Evolutionary conservation across 2,888 invertebrate genomes (phyloP).

Genomic region (Octodonta nipae): DNA sequence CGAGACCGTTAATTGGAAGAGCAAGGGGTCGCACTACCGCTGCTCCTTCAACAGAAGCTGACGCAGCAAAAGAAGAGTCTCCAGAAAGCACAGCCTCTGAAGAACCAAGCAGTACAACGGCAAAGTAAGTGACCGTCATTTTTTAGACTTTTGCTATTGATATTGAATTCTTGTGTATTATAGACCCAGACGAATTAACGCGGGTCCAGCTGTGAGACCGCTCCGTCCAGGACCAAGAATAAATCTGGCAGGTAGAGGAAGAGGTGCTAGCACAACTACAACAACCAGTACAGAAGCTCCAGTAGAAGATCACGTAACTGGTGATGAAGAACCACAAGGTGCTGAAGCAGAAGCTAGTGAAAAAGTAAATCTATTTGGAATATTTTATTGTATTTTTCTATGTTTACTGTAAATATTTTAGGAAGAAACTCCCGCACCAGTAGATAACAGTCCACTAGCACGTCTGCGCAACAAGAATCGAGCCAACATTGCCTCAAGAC

Average conservation of each 20-base stretch:
- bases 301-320: conserved; percentile 27
- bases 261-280: conserved; percentile 34
- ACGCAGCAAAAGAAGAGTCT: conserved; percentile 10
- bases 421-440: conserved; percentile 26
- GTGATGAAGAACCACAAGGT: conserved; percentile 28
- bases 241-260: conserved; percentile 42
- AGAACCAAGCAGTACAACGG: conserved; percentile 20
- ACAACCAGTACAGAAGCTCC: conserved; percentile 39
- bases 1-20: conserved; percentile 37
- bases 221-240: conserved; percentile 54
- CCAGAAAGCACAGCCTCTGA: conserved; percentile 11
- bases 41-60: conserved; percentile 24
- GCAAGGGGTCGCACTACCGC: conserved; percentile 27
- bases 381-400: neutral
- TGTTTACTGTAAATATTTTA: conserved; percentile 6
- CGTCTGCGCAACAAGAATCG: conserved; percentile 35
- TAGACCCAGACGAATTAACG: conserved; percentile 29
- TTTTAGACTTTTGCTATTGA: too few relatives aligned
- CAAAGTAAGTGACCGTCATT: conserved; percentile 15
- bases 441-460: conserved; percentile 30
- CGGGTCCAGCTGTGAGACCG: conserved; percentile 39
- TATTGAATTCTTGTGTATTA: too few relatives aligned
- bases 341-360: conserved; percentile 24
- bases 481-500: conserved; percentile 39
- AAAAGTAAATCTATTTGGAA: conserved; percentile 18